A percentile compares a stretch with the other conserved stretches of the same genome.
Conservation (phyloP, 2,113 vertebrate species). For the Oncorhynchus tshawytscha region DNA sequence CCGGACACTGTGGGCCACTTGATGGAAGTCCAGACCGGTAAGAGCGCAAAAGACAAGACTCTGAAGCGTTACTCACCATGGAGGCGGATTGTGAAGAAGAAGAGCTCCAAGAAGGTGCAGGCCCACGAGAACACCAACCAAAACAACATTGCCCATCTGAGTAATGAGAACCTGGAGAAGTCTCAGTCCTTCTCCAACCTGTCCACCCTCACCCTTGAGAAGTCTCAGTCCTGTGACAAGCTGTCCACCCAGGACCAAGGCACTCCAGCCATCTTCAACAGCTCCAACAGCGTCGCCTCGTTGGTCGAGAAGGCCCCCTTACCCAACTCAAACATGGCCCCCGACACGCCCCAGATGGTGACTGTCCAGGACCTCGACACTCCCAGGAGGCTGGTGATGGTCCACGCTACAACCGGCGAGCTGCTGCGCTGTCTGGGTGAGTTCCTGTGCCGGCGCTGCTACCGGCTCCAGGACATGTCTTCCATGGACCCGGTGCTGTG, state of each 20-base stretch:
- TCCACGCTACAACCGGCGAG: too few relatives aligned
- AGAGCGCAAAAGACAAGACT: slow-evolving; percentile 92
- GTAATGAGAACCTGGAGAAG: slow-evolving; percentile 95
- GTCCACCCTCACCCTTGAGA: too few relatives aligned
- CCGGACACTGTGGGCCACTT: slow-evolving; percentile 89
- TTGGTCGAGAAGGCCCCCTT: slow-evolving; percentile 74
- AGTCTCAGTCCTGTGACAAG: slow-evolving; percentile 79
- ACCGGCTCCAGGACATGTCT: too few relatives aligned
- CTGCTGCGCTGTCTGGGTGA: too few relatives aligned
- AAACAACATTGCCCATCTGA: slow-evolving; percentile 88
- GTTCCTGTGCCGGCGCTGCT: too few relatives aligned
- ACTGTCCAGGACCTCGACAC: slow-evolving; percentile 89
- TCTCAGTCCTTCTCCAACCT: slow-evolving; percentile 71
- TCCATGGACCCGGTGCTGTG: too few relatives aligned
- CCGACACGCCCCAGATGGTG: slow-evolving; percentile 89
- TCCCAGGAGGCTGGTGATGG: slow-evolving; percentile 55
- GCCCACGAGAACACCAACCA: slow-evolving; percentile 78
- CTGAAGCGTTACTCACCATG: slow-evolving; percentile 91
- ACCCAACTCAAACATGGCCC: slow-evolving; percentile 71
- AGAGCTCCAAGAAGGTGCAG: slow-evolving; percentile 76
- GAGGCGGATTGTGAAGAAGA: slow-evolving; percentile 85
- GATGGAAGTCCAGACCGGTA: slow-evolving; percentile 91
- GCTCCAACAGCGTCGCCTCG: slow-evolving; percentile 51
- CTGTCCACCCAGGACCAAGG: slow-evolving; percentile 85
- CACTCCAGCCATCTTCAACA: slow-evolving; percentile 77